phyloP scores from a whole-genome alignment of 2,888 invertebrate species.

The Scrobipalpa costella region DNA sequence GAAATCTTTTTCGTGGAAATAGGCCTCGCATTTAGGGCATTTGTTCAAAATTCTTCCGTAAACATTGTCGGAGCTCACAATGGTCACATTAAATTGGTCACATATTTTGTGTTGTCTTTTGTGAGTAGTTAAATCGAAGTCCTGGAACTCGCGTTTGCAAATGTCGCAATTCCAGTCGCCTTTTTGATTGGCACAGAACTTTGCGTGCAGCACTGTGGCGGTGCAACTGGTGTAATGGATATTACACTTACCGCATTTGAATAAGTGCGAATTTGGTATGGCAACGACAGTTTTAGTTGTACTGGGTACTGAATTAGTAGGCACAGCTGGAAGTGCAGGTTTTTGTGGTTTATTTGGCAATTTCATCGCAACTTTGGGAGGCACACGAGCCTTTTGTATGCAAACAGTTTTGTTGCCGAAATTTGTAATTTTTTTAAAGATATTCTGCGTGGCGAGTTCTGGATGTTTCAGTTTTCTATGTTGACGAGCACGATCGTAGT shows the following conservation, averaged over 20 bases:
- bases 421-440: constrained; percentile 8
- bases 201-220: constrained; percentile 34
- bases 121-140: constrained; percentile 40
- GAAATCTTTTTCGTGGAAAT: constrained; percentile 46
- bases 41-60: constrained; percentile 42
- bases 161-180: constrained; percentile 34
- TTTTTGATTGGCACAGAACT: constrained; percentile 26
- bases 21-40: constrained; percentile 47
- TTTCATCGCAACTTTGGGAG: background rate
- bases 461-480: constrained; percentile 32
- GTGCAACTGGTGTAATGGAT: constrained; percentile 42
- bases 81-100: constrained; percentile 43
- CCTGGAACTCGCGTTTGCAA: constrained; percentile 45
- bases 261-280: constrained; percentile 44
- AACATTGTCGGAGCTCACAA: constrained; percentile 33
- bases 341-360: background rate
- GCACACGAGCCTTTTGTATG: background rate
- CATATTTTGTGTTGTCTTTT: constrained; percentile 44
- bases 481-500: constrained; percentile 17
- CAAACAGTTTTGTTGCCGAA: background rate
- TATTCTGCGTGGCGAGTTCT: background rate
- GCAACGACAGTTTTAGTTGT: background rate
- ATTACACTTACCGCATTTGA: constrained; percentile 45
- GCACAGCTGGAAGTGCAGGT: background rate
- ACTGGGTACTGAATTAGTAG: background rate